A percentile compares a stretch with the other conserved stretches of the same genome.
phyloP scores from a whole-genome alignment of 2,797 vertebrate species.

The Hybognathus amarus region DNA sequence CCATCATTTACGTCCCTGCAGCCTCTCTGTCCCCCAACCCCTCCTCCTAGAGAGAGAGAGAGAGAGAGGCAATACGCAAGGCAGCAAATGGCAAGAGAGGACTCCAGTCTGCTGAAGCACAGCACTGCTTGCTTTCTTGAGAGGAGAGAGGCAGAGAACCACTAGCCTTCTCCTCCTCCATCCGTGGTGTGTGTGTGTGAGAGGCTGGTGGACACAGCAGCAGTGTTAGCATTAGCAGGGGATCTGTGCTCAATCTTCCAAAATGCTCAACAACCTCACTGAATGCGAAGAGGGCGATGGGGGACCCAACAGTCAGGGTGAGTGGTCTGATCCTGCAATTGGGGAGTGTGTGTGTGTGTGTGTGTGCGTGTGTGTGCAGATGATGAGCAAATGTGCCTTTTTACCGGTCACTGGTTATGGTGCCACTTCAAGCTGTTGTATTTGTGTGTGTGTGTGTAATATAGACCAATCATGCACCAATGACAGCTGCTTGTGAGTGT shows the following conservation, averaged over 20 bases:
- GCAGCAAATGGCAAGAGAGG: constrained; percentile 56
- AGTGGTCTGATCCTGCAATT: constrained; percentile 68
- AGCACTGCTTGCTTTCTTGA: constrained; percentile 57
- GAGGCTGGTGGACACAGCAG: constrained; percentile 57
- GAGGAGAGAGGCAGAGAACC: constrained; percentile 50
- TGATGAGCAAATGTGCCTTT: constrained; percentile 11
- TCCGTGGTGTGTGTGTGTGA: constrained; percentile 42
- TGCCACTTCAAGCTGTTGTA: neutral
- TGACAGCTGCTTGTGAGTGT: constrained; percentile 41
- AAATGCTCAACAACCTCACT: constrained; percentile 93
- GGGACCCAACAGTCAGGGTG: constrained; percentile 90
- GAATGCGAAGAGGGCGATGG: constrained; percentile 92
- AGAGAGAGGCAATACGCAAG: constrained; percentile 58
- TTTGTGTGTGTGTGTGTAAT: constrained; percentile 27
- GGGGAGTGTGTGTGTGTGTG: neutral
- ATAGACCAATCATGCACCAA: constrained; percentile 25
- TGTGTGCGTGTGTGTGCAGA: constrained; percentile 21
- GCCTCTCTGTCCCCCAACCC: constrained; percentile 47
- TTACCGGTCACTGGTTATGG: constrained; percentile 14
- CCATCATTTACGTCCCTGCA: constrained; percentile 72
- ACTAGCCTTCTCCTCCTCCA: constrained; percentile 47
- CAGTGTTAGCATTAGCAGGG: constrained; percentile 61
- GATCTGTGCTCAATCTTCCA: constrained; percentile 60
- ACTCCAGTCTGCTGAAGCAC: constrained; percentile 49
- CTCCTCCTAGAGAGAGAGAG: constrained; percentile 60